Evolutionary conservation across 1,140 invertebrate genomes (phyloP).

Genomic region (Drosophila littoralis): DNA sequence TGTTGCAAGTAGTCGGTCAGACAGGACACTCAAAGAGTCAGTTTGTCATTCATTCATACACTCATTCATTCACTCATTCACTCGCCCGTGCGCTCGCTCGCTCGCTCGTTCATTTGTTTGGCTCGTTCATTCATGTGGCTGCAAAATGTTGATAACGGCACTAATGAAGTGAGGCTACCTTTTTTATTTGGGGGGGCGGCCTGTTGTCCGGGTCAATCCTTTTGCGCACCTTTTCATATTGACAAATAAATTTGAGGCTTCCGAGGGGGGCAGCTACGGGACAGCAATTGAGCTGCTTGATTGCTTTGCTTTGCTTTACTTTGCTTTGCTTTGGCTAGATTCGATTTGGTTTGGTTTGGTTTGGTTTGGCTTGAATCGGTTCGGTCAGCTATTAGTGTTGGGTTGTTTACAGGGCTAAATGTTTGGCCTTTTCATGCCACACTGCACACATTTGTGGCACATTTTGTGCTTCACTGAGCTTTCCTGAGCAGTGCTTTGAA

Average conservation of each 20-base stretch:
- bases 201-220: conserved; percentile 50
- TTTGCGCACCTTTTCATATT: conserved; percentile 73
- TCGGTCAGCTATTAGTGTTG: conserved; percentile 71
- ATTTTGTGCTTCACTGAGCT: conserved; percentile 72
- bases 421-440: conserved; percentile 76
- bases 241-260: conserved; percentile 69
- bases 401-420: conserved; percentile 66
- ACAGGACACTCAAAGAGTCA: conserved; percentile 24
- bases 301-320: conserved; percentile 68
- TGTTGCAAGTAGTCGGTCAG: conserved; percentile 58
- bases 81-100: conserved; percentile 25
- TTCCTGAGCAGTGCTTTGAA: conserved; percentile 39
- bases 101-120: conserved; percentile 41
- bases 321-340: conserved; percentile 14
- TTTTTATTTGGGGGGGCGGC: neutral
- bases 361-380: conserved; percentile 15
- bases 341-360: conserved; percentile 17
- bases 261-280: neutral
- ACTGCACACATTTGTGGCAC: conserved; percentile 78
- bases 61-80: too few relatives aligned
- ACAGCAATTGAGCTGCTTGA: conserved; percentile 61
- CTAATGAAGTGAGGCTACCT: conserved; percentile 78
- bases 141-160: conserved; percentile 78
- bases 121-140: conserved; percentile 63
- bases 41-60: conserved; percentile 38